Evolutionary conservation across 35 echinoderm and acorn worm genomes (phyloP).

Genomic region (Acanthaster planci): DNA sequence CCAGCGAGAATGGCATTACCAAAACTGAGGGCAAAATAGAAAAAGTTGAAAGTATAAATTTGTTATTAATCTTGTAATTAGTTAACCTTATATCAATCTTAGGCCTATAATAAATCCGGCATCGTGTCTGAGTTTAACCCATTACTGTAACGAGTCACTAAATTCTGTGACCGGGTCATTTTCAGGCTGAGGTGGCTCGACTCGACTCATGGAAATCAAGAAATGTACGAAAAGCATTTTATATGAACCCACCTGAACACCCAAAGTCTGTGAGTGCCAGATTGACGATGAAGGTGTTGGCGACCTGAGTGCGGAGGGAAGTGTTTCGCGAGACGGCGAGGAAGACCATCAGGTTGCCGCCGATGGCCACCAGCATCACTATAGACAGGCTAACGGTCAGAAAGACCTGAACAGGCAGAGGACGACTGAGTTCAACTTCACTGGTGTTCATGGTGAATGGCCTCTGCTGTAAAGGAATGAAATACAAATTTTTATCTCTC

Average conservation of each 20-base stretch:
- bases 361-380: conserved; percentile 47
- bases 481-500: too few relatives aligned
- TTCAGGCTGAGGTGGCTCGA: too few relatives aligned
- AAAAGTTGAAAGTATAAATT: not conserved
- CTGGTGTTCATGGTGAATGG: not conserved
- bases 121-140: too few relatives aligned
- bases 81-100: too few relatives aligned
- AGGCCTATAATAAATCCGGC: too few relatives aligned
- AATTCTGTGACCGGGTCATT: too few relatives aligned
- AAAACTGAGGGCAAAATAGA: not conserved
- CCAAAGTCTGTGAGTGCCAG: conserved; percentile 77
- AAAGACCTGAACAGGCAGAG: conserved; percentile 39
- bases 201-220: too few relatives aligned
- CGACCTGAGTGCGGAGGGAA: conserved; percentile 51
- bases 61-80: too few relatives aligned
- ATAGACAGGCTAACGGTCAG: conserved; percentile 38
- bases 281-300: conserved; percentile 73
- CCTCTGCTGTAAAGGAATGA: too few relatives aligned
- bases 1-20: conserved; percentile 81
- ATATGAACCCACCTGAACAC: conserved; percentile 30
- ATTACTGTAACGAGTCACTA: too few relatives aligned
- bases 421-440: conserved; percentile 3
- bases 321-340: conserved; percentile 25
- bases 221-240: too few relatives aligned
- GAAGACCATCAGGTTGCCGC: conserved; percentile 68